Conservation (phyloP, 2,113 vertebrate species). For the Phalacrocorax carbo region DNA sequence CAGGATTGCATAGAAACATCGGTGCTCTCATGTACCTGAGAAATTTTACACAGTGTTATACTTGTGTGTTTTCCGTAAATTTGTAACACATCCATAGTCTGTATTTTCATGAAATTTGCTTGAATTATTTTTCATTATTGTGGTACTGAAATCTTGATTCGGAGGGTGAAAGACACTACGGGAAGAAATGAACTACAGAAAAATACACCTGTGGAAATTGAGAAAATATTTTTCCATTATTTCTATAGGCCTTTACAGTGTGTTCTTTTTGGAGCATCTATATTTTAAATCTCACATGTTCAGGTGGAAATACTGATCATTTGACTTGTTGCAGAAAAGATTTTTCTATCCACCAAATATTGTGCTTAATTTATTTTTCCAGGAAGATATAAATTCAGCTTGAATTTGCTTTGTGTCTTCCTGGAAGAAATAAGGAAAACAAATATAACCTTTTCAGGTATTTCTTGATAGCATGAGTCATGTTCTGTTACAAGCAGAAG, state of each 20-base stretch:
- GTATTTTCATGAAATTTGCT: not conserved
- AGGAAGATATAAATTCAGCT: not conserved
- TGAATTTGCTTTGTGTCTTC: not conserved
- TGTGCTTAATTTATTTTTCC: not conserved
- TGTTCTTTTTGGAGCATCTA: not conserved
- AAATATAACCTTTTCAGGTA: not conserved
- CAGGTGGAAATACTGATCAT: not conserved
- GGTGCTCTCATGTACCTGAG: not conserved
- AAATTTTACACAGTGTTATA: not conserved
- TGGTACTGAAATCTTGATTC: not conserved
- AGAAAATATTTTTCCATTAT: not conserved
- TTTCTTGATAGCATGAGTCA: not conserved
- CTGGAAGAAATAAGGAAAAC: not conserved
- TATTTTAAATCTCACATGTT: not conserved
- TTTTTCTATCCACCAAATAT: not conserved
- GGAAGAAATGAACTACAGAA: not conserved
- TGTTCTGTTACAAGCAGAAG: not conserved
- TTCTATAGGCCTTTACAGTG: not conserved
- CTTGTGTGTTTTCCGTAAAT: not conserved
- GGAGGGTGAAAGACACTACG: fast-evolving
- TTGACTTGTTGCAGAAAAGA: not conserved
- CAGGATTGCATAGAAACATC: not conserved
- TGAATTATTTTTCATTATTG: not conserved
- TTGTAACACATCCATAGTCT: not conserved
- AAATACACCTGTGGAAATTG: not conserved